These are phyloP conservation scores for Brachionus calyciflorus DNA, from an alignment of 1,140 invertebrate genomes.

Conservation along the genomic window DNA sequence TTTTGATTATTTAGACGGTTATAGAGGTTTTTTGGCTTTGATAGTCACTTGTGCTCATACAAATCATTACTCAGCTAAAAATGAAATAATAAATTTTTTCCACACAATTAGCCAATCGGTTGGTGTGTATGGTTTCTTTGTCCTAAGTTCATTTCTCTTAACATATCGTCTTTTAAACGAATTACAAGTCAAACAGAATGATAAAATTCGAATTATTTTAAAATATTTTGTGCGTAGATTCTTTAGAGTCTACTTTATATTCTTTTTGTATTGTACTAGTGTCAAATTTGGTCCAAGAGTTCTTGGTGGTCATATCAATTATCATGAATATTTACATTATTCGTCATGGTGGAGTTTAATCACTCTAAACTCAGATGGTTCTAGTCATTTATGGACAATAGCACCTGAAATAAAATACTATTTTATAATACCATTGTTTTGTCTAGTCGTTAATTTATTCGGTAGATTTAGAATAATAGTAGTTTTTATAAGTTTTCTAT, in stretches of 20 bases:
- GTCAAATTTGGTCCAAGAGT: constrained; percentile 23
- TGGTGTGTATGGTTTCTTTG: constrained; percentile 39
- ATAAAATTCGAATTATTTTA: neutral
- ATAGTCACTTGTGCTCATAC: neutral
- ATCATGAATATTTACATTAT: neutral
- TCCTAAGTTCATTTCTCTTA: constrained; percentile 34
- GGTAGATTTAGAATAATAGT: neutral
- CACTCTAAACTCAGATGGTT: neutral
- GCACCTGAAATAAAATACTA: constrained; percentile 36
- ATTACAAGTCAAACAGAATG: neutral
- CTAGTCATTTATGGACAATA: constrained; percentile 42
- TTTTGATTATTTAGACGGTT: constrained; percentile 44
- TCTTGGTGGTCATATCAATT: constrained; percentile 21
- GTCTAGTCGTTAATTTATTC: neutral
- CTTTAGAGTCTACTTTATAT: constrained; percentile 21
- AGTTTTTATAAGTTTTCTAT: neutral
- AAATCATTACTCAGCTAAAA: neutral
- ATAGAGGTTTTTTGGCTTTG: constrained; percentile 23
- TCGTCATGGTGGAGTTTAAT: constrained; percentile 9
- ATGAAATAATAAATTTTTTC: constrained; percentile 2
- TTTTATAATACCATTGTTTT: constrained; percentile 10
- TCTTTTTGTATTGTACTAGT: neutral
- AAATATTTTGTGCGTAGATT: constrained; percentile 38
- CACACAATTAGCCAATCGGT: neutral
- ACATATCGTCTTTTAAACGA: constrained; percentile 38